Conservation (phyloP, 2,113 vertebrate genomes). For the Cathartes aura region DNA sequence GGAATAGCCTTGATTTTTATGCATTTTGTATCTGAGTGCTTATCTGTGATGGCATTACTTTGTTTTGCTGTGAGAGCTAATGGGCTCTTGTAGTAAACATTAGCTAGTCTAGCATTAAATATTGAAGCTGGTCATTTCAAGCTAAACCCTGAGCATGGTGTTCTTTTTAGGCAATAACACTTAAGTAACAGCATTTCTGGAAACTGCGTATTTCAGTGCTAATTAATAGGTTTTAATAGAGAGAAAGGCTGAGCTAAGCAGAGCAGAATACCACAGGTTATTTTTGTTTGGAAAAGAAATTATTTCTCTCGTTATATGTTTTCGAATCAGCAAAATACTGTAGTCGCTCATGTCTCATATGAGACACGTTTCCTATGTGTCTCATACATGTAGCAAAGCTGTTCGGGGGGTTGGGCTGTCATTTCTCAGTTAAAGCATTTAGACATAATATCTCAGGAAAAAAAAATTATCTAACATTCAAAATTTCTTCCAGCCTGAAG, state of each 20-base stretch:
- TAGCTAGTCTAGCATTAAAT: not conserved
- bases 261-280: not conserved
- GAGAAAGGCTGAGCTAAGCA: not conserved
- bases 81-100: not conserved
- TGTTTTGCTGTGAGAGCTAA: not conserved
- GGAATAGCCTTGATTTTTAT: not conserved
- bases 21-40: not conserved
- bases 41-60: not conserved
- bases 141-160: not conserved
- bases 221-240: not conserved
- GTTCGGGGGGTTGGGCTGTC: not conserved
- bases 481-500: not conserved
- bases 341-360: not conserved
- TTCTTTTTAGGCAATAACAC: not conserved
- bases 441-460: not conserved
- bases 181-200: not conserved
- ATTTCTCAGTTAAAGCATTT: not conserved
- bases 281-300: not conserved
- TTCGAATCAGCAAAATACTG: not conserved
- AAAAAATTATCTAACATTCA: not conserved
- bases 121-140: not conserved
- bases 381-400: not conserved
- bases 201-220: not conserved
- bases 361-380: fast-evolving
- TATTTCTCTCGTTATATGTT: not conserved